Evolutionary conservation across 2,113 vertebrate genomes (phyloP).

Genomic region (Lathamus discolor): DNA sequence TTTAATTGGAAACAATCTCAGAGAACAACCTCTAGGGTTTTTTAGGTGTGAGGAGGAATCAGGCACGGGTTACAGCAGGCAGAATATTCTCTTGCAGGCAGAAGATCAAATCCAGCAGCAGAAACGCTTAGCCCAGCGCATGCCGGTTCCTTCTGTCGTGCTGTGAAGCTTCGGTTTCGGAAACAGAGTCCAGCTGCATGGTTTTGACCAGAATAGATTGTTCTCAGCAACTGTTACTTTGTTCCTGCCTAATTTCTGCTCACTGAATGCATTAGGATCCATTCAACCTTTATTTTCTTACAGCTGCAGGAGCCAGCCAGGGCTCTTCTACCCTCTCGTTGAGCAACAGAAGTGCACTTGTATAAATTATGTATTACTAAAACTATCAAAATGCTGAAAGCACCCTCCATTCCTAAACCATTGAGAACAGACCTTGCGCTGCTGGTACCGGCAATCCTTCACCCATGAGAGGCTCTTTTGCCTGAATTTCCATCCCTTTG

Average conservation of each 20-base stretch:
- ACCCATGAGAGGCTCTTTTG: background rate
- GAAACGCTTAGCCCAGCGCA: background rate
- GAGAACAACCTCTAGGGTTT: background rate
- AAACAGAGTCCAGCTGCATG: background rate
- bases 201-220: background rate
- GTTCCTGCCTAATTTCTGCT: background rate
- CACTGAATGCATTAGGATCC: background rate
- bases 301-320: background rate
- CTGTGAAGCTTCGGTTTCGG: background rate
- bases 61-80: background rate
- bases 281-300: background rate
- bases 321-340: background rate
- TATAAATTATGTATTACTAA: slow-evolving; percentile 14
- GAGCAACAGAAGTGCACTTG: background rate
- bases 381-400: background rate
- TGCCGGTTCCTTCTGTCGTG: accelerated
- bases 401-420: background rate
- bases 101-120: background rate
- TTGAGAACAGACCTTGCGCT: background rate
- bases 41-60: background rate
- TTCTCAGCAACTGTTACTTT: background rate
- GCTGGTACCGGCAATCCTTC: background rate
- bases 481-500: background rate
- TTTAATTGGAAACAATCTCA: background rate
- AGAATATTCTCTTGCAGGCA: background rate